Evolutionary conservation across 2,888 invertebrate genomes (phyloP), one percentile per base, ranked within the genome.

Genomic region (Argyresthia goedartella): DNA sequence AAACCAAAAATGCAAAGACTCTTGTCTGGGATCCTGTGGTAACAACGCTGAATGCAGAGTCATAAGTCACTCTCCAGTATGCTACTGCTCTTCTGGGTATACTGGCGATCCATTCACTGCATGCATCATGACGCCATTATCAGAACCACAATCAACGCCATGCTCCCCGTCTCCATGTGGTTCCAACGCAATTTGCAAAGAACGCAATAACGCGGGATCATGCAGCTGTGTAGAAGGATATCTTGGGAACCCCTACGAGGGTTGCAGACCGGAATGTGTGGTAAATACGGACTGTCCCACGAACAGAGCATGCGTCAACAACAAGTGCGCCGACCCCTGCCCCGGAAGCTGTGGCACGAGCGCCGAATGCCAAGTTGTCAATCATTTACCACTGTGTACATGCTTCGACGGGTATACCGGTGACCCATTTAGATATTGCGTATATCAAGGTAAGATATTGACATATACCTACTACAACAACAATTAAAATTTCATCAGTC

Each of bases 201-300:
- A 89, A 68, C 88, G 87, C 66, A 84, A 88, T 58, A 86, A 85
- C 51, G 89, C 89, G 14, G 90, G 91, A 55, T 85, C 92, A 1
- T 95, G 95, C 63, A 87, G 88, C 56, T 95, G 95, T 65, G 66
- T 91, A 34, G 88, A 91, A 13, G 91, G 91, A 52, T 93, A 91
- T 65, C 87, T 90, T 58, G 95, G 95, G 55, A 92, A 94, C 76
- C 94, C 94, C 25, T 93, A 93, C 59, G 91, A 92, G 74, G 91
- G 91, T 11, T 94, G 93, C 64, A 86, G 93, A 52, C 93, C 93
- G 11, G 93, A 93, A 80, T 94, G 93, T 69, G 81, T 90, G 1
- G 76, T 92, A 2, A 92, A 92, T 69, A 90, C 91, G 0, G 93
- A 93, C 66, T 94, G 94, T 66, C 77, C 91, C 1, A 89, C 92